These are phyloP conservation scores for Amiota minor DNA, from an alignment of 2,888 invertebrate genomes.

Conservation along the genomic window DNA sequence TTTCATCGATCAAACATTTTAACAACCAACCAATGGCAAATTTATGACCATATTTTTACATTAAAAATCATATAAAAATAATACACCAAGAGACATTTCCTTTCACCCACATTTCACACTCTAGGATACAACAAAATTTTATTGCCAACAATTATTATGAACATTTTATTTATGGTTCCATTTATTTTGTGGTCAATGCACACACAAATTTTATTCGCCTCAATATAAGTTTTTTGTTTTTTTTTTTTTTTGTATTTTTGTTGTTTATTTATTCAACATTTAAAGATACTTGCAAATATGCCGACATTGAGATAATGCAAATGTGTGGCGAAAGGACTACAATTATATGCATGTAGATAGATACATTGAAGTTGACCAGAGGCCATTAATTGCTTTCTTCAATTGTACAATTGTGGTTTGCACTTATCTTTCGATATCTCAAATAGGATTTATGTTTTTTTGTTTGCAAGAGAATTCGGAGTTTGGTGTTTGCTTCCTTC, in stretches of 20 bases:
- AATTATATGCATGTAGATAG: too few species aligned
- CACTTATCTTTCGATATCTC: background rate
- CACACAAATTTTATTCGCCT: background rate
- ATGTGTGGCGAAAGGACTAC: too few species aligned
- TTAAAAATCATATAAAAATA: too few species aligned
- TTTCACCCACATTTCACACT: background rate
- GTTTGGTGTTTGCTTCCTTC: too few species aligned
- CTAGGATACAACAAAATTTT: background rate
- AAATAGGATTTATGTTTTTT: constrained; percentile 1
- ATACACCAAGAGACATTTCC: too few species aligned
- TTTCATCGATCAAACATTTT: too few species aligned
- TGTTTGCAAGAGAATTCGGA: too few species aligned
- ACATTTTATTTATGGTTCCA: constrained; percentile 1
- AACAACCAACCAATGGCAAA: background rate
- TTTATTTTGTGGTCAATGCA: constrained; percentile 1
- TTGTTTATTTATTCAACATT: background rate
- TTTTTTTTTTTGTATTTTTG: background rate
- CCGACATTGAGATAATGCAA: background rate
- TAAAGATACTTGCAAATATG: background rate
- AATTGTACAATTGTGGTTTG: background rate
- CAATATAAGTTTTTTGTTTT: background rate
- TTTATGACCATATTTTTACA: background rate
- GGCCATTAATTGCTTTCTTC: too few species aligned
- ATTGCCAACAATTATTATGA: constrained; percentile 15
- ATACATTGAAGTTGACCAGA: too few species aligned